Evolutionary conservation across 2,797 vertebrate genomes (phyloP), one percentile per base, ranked within the genome.

Genomic region (Sebastes diaconus): DNA sequence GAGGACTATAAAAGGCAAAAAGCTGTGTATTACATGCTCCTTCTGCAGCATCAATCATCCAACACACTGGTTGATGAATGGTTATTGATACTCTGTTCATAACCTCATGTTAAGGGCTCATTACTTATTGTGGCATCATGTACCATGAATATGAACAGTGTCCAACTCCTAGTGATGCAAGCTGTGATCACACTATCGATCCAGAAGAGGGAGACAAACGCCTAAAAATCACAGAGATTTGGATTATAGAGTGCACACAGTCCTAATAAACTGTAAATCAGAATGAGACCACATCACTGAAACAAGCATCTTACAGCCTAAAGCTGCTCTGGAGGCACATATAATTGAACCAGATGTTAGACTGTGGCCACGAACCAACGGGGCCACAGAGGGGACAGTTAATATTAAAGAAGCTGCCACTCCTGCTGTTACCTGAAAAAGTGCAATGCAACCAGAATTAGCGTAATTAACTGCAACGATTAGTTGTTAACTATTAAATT

Each of bases 131-230:
- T 20, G 39, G 3, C 32, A 24, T 1, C 60, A 13, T 54, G 68
- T 34, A 42, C 2, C 25, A 34, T 22, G 1, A 3, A 30, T 11
- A 6, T 30, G 22, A 2, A 5, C 11, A n/a, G 8, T 10, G 13
- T 7, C 57, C 29, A 74, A 27, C 68, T 50, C 9, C 1, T 3
- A 6, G 18, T 39, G 29, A 30, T 9, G 0, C 7, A 36, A 5
- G 39, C 27, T 84, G 87, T 63, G 83, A 2, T 80, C 36, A 11
- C 2, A 14, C 2, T 0, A 0, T 18, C 1, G 3, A 5, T 30
- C 78, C 93, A 88, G 20, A 52, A 75, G 92, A 89, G 90, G 91
- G 90, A 79, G 90, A 90, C 86, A 90, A 69, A 91, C 1, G 2
- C 39, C 46, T 5, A 22, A 5, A 66, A 29, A 84, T 61, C 25